Evolutionary conservation across 2,888 invertebrate species (phyloP), one percentile per base, ranked within the genome.

Genomic region (Nephrotoma flavescens): DNA sequence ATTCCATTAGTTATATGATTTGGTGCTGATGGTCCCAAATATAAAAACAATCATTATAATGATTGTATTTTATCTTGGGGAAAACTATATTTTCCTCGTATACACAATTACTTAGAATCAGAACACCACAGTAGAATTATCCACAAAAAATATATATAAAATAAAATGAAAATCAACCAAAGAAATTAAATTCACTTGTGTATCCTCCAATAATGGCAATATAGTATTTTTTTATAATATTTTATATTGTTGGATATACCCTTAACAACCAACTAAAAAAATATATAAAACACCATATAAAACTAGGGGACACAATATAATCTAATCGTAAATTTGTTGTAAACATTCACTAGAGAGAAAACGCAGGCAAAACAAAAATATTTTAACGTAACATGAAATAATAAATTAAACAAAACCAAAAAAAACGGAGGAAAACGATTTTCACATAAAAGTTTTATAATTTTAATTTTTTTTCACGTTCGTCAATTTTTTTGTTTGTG

Each of bases 101-200:
- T 15, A 15, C 11, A 71, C 71, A 71, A 9, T 31, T 44, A 5
- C 44, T 44, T 31, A 31, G 44, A 44, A 31, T 31, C 31, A 71
- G 71, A 5, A 31, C 9, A 71, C 71, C 71, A 71, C 71, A 71
- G 71, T 71, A 9, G 71, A 71, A 71, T 71, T 71, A 42, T 47
- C n/a, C 47, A 47, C 47, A n/a, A 12, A 47, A 47, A 47, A 47
- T n/a, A n/a, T n/a, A 12, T 83, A 83, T 42, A 42, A 42, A 42
- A 84, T 7, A 42, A 84, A 84, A 41, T 4, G 15, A 84, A 83
- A 42, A 84, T 42, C 84, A 84, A 84, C 84, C 41, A 84, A 84
- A 84, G 2, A 83, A 42, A 84, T 84, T 84, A 84, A 84, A 84
- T 84, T 84, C 84, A 84, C 84, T 84, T 84, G 84, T 84, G 84